Evolutionary conservation across 35 echinoderm and acorn worm genomes (phyloP), one percentile per base, ranked within the genome.

Genomic region (Stichopus chloronotus): DNA sequence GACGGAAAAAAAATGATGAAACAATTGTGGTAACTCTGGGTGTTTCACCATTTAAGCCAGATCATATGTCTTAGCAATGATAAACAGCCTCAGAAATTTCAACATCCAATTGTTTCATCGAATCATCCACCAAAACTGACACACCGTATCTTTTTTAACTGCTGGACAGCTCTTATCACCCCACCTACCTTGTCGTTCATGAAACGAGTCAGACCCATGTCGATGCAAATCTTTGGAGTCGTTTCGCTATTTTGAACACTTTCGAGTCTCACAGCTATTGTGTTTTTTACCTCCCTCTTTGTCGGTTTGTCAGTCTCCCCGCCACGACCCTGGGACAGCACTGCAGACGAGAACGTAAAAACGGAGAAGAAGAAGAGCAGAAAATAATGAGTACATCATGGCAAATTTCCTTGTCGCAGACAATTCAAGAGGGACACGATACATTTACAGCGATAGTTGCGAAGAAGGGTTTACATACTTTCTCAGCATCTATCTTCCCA

Each of bases 221-320:
- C 90, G 7, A 91, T 72, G 52, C 90, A 91, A 13, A 91, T 79
- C 76, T 79, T 91, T 78, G 90, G 90, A 43, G 19, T 58, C 9
- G 8, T 57, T 14, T 22, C 20, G 56, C 72, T 79, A 4, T 6
- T 79, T 72, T 91, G 90, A 25, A 91, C 90, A 57, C 5, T 10
- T 5, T 91, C 71, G 14, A 91, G 59, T 65, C 58, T 91, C 22
- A 71, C 56, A 6, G 5, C 8, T 19, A 91, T 79, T 25, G 55
- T 13, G 12, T 76, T 25, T 79, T 91, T 91, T 11, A 91, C 6
- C 72, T 91, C 90, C 16, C 21, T 55, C 76, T 91, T 91, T 8
- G 90, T 91, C n/a, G 72, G 90, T 71, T 85, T 57, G 57, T 85
- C 87, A 13, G 22, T 8, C 61, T 85, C 76, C 21, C 76, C 0